Evolutionary conservation across 2,888 invertebrate species (phyloP).

Genomic region (Ecliptopera silaceata): DNA sequence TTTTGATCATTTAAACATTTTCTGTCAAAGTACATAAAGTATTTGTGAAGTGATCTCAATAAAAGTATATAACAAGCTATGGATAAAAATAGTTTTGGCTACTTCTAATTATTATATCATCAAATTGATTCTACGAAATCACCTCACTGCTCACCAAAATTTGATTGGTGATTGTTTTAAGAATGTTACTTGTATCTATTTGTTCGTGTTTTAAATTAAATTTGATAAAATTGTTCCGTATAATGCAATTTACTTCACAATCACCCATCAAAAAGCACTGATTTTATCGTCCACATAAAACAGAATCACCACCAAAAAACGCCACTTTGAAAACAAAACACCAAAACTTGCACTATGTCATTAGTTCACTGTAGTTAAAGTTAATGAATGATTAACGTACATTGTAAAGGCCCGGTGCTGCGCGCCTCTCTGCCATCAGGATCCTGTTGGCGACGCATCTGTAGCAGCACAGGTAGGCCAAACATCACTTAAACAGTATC

Average conservation of each 20-base stretch:
- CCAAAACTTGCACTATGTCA: conserved; percentile 22
- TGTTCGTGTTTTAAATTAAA: no score
- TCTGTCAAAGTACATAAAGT: not conserved
- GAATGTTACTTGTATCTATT: not conserved
- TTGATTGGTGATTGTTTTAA: conserved; percentile 13
- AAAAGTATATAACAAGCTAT: conserved; percentile 22
- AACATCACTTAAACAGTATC: conserved; percentile 97
- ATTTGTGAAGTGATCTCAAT: conserved; percentile 26
- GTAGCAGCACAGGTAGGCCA: conserved; percentile 92
- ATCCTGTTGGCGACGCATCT: conserved; percentile 86
- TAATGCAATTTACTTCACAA: not conserved
- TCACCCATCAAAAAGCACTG: conserved; percentile 18
- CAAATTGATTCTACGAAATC: conserved; percentile 30
- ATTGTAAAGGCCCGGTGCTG: conserved; percentile 85
- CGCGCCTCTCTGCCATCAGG: conserved; percentile 84
- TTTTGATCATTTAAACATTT: not conserved
- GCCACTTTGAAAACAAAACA: conserved; percentile 20
- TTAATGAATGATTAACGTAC: conserved; percentile 59
- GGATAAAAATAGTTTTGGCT: conserved; percentile 15
- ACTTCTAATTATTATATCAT: conserved; percentile 14
- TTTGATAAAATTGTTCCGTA: not conserved
- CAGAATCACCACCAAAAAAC: conserved; percentile 12
- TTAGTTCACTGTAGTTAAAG: not conserved
- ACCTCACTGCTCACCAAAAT: conserved; percentile 5
- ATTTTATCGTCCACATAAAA: conserved; percentile 8